These are phyloP conservation scores for Morelia viridis DNA, from an alignment of 2,797 vertebrate genomes.

Conservation along the genomic window DNA sequence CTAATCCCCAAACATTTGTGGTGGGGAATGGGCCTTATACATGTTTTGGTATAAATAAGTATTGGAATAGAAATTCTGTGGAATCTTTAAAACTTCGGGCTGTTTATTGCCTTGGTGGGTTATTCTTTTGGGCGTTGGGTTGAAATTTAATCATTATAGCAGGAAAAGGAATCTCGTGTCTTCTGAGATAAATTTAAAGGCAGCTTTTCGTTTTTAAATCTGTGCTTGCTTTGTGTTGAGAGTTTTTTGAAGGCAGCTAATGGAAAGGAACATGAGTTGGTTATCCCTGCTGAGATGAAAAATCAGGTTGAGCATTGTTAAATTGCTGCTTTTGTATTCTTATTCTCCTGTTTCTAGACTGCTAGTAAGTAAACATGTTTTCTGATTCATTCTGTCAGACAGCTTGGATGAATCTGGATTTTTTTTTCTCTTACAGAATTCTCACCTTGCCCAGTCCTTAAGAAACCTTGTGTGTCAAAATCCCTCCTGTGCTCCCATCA, in stretches of 20 bases:
- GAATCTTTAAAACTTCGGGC: neutral
- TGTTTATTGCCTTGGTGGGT: neutral
- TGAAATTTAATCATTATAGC: neutral
- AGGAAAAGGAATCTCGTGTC: neutral
- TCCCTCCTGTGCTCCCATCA: conserved; percentile 28
- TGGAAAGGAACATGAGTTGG: neutral
- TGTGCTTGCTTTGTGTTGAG: no score
- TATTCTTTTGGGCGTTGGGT: neutral
- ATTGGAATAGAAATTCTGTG: neutral
- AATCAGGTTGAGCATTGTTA: neutral
- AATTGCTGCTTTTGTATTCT: neutral
- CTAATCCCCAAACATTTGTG: no score
- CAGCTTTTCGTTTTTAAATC: neutral
- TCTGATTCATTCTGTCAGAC: neutral
- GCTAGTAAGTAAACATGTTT: neutral
- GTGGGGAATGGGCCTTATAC: no score
- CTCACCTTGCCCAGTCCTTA: conserved; percentile 41
- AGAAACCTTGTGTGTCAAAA: conserved; percentile 51
- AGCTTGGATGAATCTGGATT: neutral
- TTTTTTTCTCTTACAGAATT: conserved; percentile 51
- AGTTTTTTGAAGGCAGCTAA: neutral
- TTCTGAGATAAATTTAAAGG: neutral
- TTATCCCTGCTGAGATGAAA: neutral
- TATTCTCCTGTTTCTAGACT: neutral
- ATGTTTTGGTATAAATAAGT: neutral